Evolutionary conservation across 2,888 invertebrate species (phyloP), one percentile per base, ranked within the genome.

Genomic region (Melipona bicolor): DNA sequence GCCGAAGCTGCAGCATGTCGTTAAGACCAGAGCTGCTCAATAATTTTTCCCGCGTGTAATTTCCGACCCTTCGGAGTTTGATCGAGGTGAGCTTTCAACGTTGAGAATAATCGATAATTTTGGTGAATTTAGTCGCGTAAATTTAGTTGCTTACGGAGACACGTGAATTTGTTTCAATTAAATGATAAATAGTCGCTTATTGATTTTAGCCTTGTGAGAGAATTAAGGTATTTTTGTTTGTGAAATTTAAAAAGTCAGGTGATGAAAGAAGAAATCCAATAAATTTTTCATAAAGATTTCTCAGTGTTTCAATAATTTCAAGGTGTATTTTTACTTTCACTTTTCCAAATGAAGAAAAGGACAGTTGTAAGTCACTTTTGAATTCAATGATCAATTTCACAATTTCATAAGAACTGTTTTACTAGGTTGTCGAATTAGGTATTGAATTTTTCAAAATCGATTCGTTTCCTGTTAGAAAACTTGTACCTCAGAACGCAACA

Each of bases 11-110:
- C 59, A 36, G 81, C 69, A 65, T 52, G 69, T 65, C 74, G 77
- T 85, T 77, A 79, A 83, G 73, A 85, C 79, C 77, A 79, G 81
- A 83, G 76, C 61, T 74, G 70, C 80, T 70, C 83, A 85, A 81
- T 72, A 78, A 77, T 50, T 59, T 73, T 78, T 54, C 61, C 9
- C 56, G 52, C 52, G 64, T 78, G 65, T 78, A 83, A 83, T 86
- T 50, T 81, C 77, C 68, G 77, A 68, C 56, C 59, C 36, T 36
- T 61, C 50, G 19, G 56, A 15, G 19, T 43, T 59, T 69, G 36
- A 77, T 70, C 77, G 52, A 17, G 27, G 21, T 15, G 19, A 49
- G 15, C n/a, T 43, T 56, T 24, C 50, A 64, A 24, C 1, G 36
- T 21, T 11, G 32, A 21, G 9, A 36, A 36, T 62, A 36, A 67